phyloP scores from a whole-genome alignment of 2,888 invertebrate species.

The Pristionchus maxplancki region DNA sequence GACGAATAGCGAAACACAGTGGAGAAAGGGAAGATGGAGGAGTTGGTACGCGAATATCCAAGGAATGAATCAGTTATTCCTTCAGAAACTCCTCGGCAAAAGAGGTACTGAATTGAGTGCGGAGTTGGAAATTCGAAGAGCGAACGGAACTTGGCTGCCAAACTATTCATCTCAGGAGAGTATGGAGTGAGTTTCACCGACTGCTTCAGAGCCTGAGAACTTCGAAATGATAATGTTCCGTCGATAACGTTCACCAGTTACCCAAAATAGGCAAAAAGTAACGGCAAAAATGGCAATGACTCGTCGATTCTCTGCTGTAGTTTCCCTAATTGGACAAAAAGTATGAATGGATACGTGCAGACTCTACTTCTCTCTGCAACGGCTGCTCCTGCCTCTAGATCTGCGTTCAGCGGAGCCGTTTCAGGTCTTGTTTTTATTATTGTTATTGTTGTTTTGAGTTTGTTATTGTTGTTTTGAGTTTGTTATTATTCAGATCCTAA shows the following conservation, averaged over 20 bases:
- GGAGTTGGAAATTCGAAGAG: slow-evolving; percentile 48
- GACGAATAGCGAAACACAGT: slow-evolving; percentile 45
- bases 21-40: slow-evolving; percentile 50
- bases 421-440: slow-evolving; percentile 47
- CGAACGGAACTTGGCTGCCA: slow-evolving; percentile 57
- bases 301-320: too few relatives aligned
- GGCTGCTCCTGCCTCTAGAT: slow-evolving; percentile 49
- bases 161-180: slow-evolving; percentile 22
- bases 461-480: too few relatives aligned
- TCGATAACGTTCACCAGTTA: too few relatives aligned
- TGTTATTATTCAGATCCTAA: too few relatives aligned
- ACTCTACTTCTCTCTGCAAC: slow-evolving; percentile 52
- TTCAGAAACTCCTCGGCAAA: neutral
- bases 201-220: too few relatives aligned
- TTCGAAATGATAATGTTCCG: too few relatives aligned
- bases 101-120: neutral
- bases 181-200: neutral
- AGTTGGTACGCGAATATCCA: slow-evolving; percentile 28
- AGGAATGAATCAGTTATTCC: too few relatives aligned
- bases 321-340: neutral
- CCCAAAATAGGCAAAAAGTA: too few relatives aligned
- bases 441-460: too few relatives aligned
- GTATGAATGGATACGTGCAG: neutral
- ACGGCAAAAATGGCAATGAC: too few relatives aligned
- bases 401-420: slow-evolving; percentile 54